phyloP scores from a whole-genome alignment of 1,140 invertebrate species.

The Monochamus saltuarius region DNA sequence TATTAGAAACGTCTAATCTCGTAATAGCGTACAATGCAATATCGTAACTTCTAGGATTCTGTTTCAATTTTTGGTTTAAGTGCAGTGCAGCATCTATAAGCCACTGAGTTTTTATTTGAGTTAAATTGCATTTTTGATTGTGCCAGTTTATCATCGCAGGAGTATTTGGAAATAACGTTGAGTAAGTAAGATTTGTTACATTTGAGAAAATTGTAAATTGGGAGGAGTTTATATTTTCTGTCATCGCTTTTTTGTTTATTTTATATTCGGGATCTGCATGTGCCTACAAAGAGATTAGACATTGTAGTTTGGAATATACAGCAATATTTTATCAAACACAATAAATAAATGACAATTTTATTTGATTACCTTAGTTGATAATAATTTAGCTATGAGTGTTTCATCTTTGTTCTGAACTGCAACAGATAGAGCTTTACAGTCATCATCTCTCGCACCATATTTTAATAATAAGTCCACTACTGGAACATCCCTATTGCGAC shows the following conservation, averaged over 20 bases:
- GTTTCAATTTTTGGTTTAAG: slow-evolving; percentile 79
- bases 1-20: slow-evolving; percentile 90
- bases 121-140: slow-evolving; percentile 70
- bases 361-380: slow-evolving; percentile 70
- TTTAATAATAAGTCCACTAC: slow-evolving; percentile 74
- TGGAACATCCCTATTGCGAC: slow-evolving; percentile 63
- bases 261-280: slow-evolving; percentile 83
- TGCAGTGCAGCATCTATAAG: slow-evolving; percentile 79
- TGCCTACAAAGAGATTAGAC: slow-evolving; percentile 54
- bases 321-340: not conserved
- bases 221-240: slow-evolving; percentile 60
- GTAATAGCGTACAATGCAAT: slow-evolving; percentile 87
- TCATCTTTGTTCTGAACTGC: slow-evolving; percentile 71
- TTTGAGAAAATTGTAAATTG: slow-evolving; percentile 60
- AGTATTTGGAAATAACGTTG: slow-evolving; percentile 78
- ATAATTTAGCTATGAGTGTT: slow-evolving; percentile 69
- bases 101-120: slow-evolving; percentile 77
- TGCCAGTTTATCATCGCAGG: slow-evolving; percentile 96
- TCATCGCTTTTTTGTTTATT: slow-evolving; percentile 83
- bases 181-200: slow-evolving; percentile 71
- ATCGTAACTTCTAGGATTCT: slow-evolving; percentile 68
- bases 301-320: not conserved
- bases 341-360: slow-evolving; percentile 1
- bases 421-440: slow-evolving; percentile 76
- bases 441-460: slow-evolving; percentile 84